Evolutionary conservation across 2,888 invertebrate species (phyloP).

Genomic region (Myopa tessellatipennis): DNA sequence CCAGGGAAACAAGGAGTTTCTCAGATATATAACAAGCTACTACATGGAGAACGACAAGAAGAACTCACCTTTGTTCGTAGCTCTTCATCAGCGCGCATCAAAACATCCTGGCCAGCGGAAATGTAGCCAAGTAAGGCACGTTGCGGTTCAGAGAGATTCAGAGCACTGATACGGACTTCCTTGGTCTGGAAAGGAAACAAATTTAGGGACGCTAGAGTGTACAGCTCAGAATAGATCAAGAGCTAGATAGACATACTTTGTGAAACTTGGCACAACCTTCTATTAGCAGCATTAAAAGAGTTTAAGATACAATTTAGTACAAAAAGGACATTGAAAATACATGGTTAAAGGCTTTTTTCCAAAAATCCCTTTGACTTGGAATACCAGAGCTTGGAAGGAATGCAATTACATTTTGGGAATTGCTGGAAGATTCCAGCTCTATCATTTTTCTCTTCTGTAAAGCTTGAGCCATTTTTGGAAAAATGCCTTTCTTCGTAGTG

Average conservation of each 20-base stretch:
- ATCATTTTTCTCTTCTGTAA: neutral
- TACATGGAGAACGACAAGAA: neutral
- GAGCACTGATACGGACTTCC: constrained; percentile 79
- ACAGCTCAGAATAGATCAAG: too few relatives aligned
- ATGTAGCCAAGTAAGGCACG: constrained; percentile 92
- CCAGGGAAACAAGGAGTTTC: neutral
- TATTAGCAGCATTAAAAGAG: constrained; percentile 47
- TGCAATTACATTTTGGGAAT: neutral
- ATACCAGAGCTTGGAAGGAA: neutral
- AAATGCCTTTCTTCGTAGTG: constrained; percentile 18
- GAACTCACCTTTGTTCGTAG: constrained; percentile 70
- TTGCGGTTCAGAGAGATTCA: constrained; percentile 88
- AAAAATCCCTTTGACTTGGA: neutral
- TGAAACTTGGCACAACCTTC: constrained; percentile 53
- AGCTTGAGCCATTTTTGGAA: constrained; percentile 1
- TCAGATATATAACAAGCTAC: neutral
- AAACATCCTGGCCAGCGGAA: constrained; percentile 87
- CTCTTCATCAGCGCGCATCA: constrained; percentile 86
- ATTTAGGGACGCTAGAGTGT: neutral
- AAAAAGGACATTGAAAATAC: constrained; percentile 13
- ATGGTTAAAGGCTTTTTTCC: neutral
- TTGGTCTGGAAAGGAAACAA: constrained; percentile 60
- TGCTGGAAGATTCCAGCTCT: neutral
- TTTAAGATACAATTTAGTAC: constrained; percentile 21
- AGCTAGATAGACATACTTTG: constrained; percentile 54